phyloP scores from a whole-genome alignment of 2,113 vertebrate species.

The Erythrocebus patas region DNA sequence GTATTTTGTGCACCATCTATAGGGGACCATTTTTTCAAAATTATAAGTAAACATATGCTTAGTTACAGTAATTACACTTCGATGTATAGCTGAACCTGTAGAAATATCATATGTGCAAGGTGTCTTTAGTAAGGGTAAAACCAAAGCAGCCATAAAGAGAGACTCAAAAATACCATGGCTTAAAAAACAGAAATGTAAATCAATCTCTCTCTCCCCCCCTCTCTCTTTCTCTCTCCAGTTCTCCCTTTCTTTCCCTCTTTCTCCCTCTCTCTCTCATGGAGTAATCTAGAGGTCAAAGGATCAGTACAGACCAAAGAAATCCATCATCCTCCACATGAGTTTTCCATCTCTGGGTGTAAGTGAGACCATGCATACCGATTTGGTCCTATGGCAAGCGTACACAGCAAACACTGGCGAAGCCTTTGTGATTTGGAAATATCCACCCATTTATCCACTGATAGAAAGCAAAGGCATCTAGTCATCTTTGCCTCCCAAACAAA shows the following conservation, averaged over 20 bases:
- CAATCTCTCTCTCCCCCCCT: too few species aligned
- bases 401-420: background rate
- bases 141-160: background rate
- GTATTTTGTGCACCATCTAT: background rate
- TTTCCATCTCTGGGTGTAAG: background rate
- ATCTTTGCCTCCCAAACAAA: background rate
- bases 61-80: background rate
- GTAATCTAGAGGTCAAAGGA: background rate
- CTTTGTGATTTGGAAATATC: background rate
- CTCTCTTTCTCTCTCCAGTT: too few species aligned
- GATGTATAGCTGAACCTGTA: background rate
- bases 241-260: too few species aligned
- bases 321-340: background rate
- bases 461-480: background rate
- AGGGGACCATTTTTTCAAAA: background rate
- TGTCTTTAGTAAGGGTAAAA: background rate
- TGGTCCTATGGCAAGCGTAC: background rate
- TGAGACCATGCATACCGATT: background rate
- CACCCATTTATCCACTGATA: background rate
- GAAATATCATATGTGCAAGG: background rate
- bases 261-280: background rate
- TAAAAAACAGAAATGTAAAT: background rate
- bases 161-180: background rate
- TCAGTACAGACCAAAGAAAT: background rate
- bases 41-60: background rate